Evolutionary conservation across 2,113 vertebrate genomes (phyloP).

Genomic region (Symphodus melops): DNA sequence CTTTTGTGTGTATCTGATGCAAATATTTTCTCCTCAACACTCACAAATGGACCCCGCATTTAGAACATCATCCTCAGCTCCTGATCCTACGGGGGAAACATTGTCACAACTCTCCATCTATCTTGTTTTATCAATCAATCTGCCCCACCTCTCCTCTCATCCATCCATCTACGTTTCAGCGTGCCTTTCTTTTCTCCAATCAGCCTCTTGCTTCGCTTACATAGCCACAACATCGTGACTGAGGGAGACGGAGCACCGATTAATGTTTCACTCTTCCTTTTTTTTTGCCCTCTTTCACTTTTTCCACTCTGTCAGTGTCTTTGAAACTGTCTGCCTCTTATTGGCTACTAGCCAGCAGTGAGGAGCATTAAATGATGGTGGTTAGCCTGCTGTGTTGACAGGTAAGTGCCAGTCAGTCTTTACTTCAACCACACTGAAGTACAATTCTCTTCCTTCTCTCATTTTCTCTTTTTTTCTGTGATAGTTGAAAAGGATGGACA

Average conservation of each 20-base stretch:
- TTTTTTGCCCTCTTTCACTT: conserved; percentile 66
- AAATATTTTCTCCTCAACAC: conserved; percentile 30
- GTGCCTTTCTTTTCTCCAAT: conserved; percentile 64
- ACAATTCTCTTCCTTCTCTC: conserved; percentile 57
- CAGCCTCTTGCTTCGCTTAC: conserved; percentile 59
- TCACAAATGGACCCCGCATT: conserved; percentile 23
- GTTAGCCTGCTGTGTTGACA: conserved; percentile 59
- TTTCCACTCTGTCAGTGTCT: conserved; percentile 70
- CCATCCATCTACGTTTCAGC: conserved; percentile 69
- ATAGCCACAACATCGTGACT: conserved; percentile 67
- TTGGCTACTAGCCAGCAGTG: conserved; percentile 60
- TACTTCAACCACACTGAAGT: conserved; percentile 21
- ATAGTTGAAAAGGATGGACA: conserved; percentile 9
- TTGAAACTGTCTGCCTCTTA: conserved; percentile 63
- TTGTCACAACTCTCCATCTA: conserved; percentile 46
- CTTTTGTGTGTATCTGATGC: conserved; percentile 24
- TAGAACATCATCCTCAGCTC: conserved; percentile 30
- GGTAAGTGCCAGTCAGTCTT: conserved; percentile 62
- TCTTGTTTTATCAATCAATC: conserved; percentile 67
- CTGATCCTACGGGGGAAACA: conserved; percentile 36
- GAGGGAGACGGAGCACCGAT: conserved; percentile 72
- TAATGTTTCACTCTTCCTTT: conserved; percentile 71
- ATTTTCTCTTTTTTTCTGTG: conserved; percentile 25
- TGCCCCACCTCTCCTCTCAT: conserved; percentile 54
- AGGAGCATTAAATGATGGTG: conserved; percentile 56